Evolutionary conservation across 1,140 invertebrate genomes (phyloP).

Genomic region (Neomicropteryx cornuta): DNA sequence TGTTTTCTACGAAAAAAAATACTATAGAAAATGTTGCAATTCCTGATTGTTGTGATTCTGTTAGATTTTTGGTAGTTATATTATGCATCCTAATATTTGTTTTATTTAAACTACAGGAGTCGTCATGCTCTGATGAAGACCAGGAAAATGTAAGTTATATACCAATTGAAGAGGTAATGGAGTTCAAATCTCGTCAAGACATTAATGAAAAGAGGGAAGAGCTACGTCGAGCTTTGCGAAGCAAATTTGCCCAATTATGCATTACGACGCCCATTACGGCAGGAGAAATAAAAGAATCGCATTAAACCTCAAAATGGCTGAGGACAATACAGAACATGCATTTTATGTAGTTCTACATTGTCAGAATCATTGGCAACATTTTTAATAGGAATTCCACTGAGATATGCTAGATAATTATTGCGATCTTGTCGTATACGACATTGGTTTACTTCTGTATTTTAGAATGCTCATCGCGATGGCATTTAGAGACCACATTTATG

Average conservation of each 20-base stretch:
- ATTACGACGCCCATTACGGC: conserved; percentile 33
- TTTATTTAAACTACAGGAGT: conserved; percentile 34
- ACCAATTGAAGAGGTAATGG: conserved; percentile 74
- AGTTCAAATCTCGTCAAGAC: conserved; percentile 67
- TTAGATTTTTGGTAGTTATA: too few relatives aligned
- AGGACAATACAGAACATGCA: conserved; percentile 15
- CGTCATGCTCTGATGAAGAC: conserved; percentile 62
- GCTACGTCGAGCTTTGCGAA: conserved; percentile 66
- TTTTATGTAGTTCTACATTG: conserved; percentile 18
- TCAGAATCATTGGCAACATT: too few relatives aligned
- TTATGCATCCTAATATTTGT: too few relatives aligned
- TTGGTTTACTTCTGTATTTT: too few relatives aligned
- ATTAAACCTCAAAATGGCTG: conserved; percentile 18
- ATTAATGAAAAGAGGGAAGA: conserved; percentile 69
- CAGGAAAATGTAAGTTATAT: conserved; percentile 63
- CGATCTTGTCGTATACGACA: too few relatives aligned
- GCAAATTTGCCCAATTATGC: conserved; percentile 72
- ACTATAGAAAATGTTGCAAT: too few relatives aligned
- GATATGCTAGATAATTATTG: too few relatives aligned
- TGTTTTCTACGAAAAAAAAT: too few relatives aligned
- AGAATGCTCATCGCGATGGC: too few relatives aligned
- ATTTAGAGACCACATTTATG: too few relatives aligned
- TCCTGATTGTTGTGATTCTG: too few relatives aligned
- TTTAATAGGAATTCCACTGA: too few relatives aligned
- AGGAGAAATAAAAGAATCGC: conserved; percentile 8